Base-by-base conservation (phyloP, 2,113 vertebrate genomes). In the Callithrix jacchus region DNA sequence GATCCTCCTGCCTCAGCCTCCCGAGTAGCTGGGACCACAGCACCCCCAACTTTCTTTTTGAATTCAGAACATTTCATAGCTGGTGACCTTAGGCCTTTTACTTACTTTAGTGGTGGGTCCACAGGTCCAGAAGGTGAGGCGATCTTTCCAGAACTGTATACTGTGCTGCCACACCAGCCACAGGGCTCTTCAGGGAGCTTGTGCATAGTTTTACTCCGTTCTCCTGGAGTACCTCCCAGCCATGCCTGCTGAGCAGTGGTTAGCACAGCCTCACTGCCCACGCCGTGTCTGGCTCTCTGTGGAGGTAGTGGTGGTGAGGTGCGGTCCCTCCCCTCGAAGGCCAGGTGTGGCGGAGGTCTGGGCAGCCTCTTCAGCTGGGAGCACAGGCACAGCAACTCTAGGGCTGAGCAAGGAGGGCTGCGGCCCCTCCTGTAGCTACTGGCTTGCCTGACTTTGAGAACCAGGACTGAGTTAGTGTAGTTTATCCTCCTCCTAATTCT, bases 101-200 rank as follows among this genome's bases (percentile, higher is more conserved):
- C 25, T 89, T 71, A 76, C 47, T 92, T 94, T 90, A 56, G 49
- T 32, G 74, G 56, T 77, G 52, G 52, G 30, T 84, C 58, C 70
- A 85, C 49, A 87, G 64, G 52, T 66, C 76, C 74, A 87, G 79
- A 84, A 82, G 58, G 61, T 97, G 95, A 96, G 73, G 82, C 92
- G 74, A 95, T 74, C 94, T 97, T 94, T 96, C 83, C 92, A 32
- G n/a, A 82, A 87, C 66, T 30, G 2, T 80, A 70, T 92, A 96
- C 20, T 77, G 30, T 85, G 74, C 45, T 30, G 12, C 0, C 25
- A 7, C 45, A 56, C 74, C 76, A 35, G 87, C 35, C 35, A 16
- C 35, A 45, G 4, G 56, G 35, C 16, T 70, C 54, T 54, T 27
- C 37, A 0, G 80, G 83, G 82, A 49, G 32, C 20, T 54, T 76